Conservation (phyloP, 2,113 vertebrate species). For the Ceratotherium simum region DNA sequence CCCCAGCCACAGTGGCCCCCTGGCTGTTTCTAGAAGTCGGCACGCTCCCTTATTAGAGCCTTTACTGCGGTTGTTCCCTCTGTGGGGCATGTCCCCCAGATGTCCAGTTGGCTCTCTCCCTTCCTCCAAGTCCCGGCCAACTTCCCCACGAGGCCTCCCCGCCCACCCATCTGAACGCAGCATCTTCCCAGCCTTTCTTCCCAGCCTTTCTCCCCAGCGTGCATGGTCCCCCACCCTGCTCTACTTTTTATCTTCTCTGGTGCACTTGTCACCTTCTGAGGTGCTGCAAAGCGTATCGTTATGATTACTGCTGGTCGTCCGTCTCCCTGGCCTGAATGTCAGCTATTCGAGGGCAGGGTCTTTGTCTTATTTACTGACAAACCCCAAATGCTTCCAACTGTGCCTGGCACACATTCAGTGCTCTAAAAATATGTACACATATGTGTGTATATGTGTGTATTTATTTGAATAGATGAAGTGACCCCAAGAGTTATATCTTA, state of each 20-base stretch:
- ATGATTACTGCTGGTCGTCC: neutral
- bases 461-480: neutral
- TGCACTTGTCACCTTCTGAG: neutral
- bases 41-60: neutral
- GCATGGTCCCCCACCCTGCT: accelerated
- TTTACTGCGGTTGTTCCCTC: neutral
- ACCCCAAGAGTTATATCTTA: neutral
- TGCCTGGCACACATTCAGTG: neutral
- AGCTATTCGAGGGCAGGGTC: neutral
- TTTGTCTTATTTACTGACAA: neutral
- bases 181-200: neutral
- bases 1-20: neutral
- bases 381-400: neutral
- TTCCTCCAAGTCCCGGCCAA: neutral
- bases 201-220: accelerated
- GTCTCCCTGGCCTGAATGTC: neutral
- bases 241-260: no score
- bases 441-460: neutral
- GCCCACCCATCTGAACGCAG: accelerated
- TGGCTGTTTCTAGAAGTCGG: neutral
- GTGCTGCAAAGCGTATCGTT: neutral
- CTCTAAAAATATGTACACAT: neutral
- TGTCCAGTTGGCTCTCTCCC: neutral
- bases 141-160: neutral
- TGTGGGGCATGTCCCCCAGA: neutral